Base-by-base conservation (phyloP, 1,140 invertebrate genomes). In the Magallana gigas region DNA sequence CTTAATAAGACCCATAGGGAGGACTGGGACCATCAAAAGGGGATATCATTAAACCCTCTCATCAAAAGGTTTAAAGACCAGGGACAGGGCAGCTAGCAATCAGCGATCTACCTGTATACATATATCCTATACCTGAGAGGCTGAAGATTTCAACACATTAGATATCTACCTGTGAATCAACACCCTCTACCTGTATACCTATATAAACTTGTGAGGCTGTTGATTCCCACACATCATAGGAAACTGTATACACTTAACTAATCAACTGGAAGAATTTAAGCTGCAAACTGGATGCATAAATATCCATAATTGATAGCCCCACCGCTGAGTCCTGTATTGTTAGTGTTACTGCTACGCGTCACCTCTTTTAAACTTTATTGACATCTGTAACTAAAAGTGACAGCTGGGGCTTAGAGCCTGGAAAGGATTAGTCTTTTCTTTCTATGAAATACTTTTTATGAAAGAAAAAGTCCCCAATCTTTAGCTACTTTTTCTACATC, bases 281-380 rank as follows among this genome's bases (percentile, higher is more conserved):
- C n/a, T 83, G 57, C 82, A 18, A 57, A n/a, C 29, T 59, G n/a
- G 12, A 29, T 59, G 56, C 82, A 83, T 59, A 83, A 83, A 14
- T 60, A 83, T 83, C 82, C 59, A 57, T 60, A 83, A 83, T 59
- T 58, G 58, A 57, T 29, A 83, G 56, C 23, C 11, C 16, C n/a
- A 83, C n/a, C 57, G 59, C 57, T 57, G 16, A 83, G 48, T 29
- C 12, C 8, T 76, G 8, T 14, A n/a, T 83, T 57, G 18, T 18
- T 57, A n/a, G 8, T 57, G 81, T 83, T 58, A 56, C 14, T n/a
- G 9, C 5, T 57, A 83, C 48, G 8, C 1, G 5, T 64, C 18
- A 64, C 62, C 62, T 16, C 14, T 18, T 16, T 64, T 16, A n/a
- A 29, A 23, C 18, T 57, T 83, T 5, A 83, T 83, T 57, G 16